Conservation (phyloP, 2,888 invertebrate genomes). For the Cyrtodaria siliqua region DNA sequence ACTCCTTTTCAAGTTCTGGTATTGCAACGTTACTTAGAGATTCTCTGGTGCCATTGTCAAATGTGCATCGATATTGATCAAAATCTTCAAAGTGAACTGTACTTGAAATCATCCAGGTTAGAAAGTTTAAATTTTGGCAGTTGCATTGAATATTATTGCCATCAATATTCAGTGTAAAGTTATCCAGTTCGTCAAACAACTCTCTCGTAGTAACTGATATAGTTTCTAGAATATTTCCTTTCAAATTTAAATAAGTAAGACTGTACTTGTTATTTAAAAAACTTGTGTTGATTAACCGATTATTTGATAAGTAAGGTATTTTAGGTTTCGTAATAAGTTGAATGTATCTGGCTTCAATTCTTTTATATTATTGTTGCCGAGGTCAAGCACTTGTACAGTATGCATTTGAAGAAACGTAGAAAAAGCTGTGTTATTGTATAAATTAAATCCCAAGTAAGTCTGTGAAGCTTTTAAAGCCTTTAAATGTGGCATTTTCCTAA, state of each 20-base stretch:
- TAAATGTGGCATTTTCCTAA: not conserved
- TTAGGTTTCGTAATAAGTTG: not conserved
- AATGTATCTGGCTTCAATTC: slow-evolving; percentile 2
- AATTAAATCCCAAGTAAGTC: slow-evolving; percentile 19
- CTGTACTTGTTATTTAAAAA: not conserved
- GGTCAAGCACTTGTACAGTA: slow-evolving; percentile 9
- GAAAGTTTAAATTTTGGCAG: slow-evolving; percentile 18
- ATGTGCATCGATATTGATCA: not conserved
- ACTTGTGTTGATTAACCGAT: slow-evolving; percentile 3
- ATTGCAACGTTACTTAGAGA: not conserved
- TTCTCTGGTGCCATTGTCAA: not conserved
- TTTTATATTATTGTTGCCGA: slow-evolving; percentile 9
- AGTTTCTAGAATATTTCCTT: slow-evolving; percentile 6
- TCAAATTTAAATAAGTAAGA: slow-evolving; percentile 8
- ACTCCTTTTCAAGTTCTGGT: slow-evolving; percentile 4
- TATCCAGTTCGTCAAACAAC: not conserved
- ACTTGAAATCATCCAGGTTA: slow-evolving; percentile 24
- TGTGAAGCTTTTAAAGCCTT: slow-evolving; percentile 14
- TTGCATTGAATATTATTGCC: slow-evolving; percentile 12
- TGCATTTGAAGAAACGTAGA: not conserved
- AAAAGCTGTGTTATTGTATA: not conserved
- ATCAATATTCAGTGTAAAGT: slow-evolving; percentile 15
- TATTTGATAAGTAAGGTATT: slow-evolving; percentile 12
- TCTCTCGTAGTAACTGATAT: not conserved
- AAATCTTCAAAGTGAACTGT: not conserved